These are phyloP conservation scores for Falco biarmicus DNA, from an alignment of 2,797 vertebrate species.

Conservation along the genomic window DNA sequence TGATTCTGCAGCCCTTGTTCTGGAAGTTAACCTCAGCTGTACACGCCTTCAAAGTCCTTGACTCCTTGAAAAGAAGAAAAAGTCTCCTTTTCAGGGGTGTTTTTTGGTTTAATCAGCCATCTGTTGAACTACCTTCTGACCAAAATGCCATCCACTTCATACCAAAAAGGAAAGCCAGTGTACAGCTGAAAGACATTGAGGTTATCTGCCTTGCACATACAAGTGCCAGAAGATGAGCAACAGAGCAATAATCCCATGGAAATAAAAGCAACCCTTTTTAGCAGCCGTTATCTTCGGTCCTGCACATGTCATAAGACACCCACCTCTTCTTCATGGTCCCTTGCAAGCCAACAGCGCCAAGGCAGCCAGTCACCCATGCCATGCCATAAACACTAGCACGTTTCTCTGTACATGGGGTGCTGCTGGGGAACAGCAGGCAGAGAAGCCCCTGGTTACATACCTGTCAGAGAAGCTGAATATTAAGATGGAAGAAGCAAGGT, in stretches of 20 bases:
- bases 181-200: background rate
- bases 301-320: background rate
- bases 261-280: background rate
- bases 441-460: too few relatives aligned
- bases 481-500: background rate
- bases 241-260: background rate
- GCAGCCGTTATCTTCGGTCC: background rate
- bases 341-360: background rate
- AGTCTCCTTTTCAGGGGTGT: background rate
- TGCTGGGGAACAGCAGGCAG: background rate
- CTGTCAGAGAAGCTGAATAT: background rate
- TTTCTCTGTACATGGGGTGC: background rate
- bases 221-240: background rate
- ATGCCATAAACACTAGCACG: fast-evolving
- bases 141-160: background rate
- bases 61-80: background rate
- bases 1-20: background rate
- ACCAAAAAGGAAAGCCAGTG: background rate
- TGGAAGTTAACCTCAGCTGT: background rate
- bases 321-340: background rate
- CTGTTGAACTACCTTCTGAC: background rate
- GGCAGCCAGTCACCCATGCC: background rate
- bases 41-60: fast-evolving
- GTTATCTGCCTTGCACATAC: background rate
- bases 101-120: background rate